Conservation (phyloP, 1,140 invertebrate species). For the Branchinecta lindahli region DNA sequence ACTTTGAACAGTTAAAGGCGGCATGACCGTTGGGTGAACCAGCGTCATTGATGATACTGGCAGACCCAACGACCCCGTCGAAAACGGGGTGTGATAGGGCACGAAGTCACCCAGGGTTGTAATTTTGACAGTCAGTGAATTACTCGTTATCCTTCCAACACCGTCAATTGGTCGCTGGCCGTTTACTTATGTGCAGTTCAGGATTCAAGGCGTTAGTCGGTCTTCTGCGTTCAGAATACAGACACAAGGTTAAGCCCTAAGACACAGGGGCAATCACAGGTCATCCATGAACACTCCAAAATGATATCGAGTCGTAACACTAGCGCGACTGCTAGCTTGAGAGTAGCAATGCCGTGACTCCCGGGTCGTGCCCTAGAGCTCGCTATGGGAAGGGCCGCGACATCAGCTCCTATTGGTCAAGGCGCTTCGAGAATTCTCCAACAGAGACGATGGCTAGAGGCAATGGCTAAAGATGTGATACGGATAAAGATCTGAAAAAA, state of each 20-base stretch:
- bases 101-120: not conserved
- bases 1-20: too few relatives aligned
- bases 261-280: not conserved
- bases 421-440: not conserved
- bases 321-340: not conserved
- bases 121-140: too few relatives aligned
- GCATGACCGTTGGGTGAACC: not conserved
- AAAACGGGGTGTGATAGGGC: not conserved
- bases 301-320: too few relatives aligned
- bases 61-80: not conserved
- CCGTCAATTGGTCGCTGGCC: too few relatives aligned
- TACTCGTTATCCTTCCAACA: too few relatives aligned
- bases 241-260: too few relatives aligned
- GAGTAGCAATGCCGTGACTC: not conserved
- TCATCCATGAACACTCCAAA: not conserved
- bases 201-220: too few relatives aligned
- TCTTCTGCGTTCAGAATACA: too few relatives aligned
- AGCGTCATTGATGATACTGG: not conserved
- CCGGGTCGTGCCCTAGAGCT: constrained; percentile 7
- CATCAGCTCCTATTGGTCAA: not conserved
- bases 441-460: too few relatives aligned
- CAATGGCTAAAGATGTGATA: too few relatives aligned
- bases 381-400: not conserved
- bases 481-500: too few relatives aligned
- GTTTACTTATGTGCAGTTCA: too few relatives aligned